These are phyloP conservation scores for Hemichromis elongatus DNA, from an alignment of 2,113 vertebrate genomes.

Conservation along the genomic window DNA sequence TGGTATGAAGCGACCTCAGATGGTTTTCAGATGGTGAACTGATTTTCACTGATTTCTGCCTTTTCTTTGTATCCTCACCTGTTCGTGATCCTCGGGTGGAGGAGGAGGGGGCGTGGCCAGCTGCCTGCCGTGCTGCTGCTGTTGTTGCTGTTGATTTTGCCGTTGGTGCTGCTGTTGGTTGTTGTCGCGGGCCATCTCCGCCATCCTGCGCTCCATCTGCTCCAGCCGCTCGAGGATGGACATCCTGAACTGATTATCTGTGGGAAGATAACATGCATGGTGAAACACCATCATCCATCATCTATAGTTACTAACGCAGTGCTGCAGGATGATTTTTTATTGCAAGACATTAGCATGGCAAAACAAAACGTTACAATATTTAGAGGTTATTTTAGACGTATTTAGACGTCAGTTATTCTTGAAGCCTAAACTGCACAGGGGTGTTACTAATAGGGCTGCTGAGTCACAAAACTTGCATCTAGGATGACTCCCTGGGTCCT, in stretches of 20 bases:
- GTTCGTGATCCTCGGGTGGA: slow-evolving; percentile 36
- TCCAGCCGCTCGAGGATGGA: slow-evolving; percentile 67
- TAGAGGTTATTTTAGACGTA: too few relatives aligned
- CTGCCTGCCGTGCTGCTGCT: slow-evolving; percentile 18
- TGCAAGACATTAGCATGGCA: fast-evolving
- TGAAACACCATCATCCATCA: not conserved
- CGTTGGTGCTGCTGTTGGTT: not conserved
- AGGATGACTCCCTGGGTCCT: not conserved
- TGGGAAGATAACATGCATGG: not conserved
- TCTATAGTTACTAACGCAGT: not conserved
- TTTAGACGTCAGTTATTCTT: not conserved
- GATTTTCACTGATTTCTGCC: too few relatives aligned
- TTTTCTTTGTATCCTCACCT: slow-evolving; percentile 24
- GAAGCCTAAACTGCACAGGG: fast-evolving
- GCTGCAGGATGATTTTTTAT: fast-evolving
- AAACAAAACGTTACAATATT: not conserved
- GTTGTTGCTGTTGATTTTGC: not conserved
- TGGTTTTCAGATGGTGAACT: not conserved
- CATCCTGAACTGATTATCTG: slow-evolving; percentile 71
- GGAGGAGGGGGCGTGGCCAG: slow-evolving; percentile 31
- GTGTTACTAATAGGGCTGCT: fast-evolving
- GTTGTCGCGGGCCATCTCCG: slow-evolving; percentile 45
- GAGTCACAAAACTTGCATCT: not conserved
- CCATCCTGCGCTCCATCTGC: slow-evolving; percentile 68
- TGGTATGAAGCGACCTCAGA: not conserved